Base-by-base conservation (phyloP, 2,797 vertebrate genomes). In the Rhabdophis nuchalis region DNA sequence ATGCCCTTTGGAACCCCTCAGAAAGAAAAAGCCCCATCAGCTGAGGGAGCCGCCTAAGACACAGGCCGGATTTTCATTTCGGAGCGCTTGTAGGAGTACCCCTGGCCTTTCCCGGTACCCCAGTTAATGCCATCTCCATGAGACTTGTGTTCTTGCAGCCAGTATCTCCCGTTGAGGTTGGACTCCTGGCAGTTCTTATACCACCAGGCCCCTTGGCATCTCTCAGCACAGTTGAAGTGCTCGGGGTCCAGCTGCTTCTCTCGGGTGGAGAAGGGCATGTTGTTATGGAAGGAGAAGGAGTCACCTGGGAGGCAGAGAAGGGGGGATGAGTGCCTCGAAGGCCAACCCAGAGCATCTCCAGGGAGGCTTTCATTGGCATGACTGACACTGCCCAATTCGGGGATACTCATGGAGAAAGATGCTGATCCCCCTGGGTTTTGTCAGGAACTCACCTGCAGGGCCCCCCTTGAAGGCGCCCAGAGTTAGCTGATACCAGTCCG, bases 41-140 rank as follows among this genome's bases (percentile, higher is more conserved):
- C 32, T 36, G 18, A 41, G 10, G 18, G 36, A 41, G 8, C 36
- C 3, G 0, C 36, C 46, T 85, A 89, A 23, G 4, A 27, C 50
- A 53, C 7, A 0, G 86, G 94, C 56, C 95, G 53, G 50, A 96
- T 12, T 93, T 96, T 97, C 96, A 96, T 96, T 88, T 96, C 96
- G 0, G 88, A 89, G 60, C 90, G 82, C 89, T 92, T 93, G 90
- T 93, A 95, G 53, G 96, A 96, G 9, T 96, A 95, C 2, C 90
- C 12, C 53, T 68, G 54, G 0, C 94, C 95, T 3, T 20, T 91
- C 6, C 96, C 92, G 0, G 61, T 7, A 0, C 3, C 0, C 97
- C 97, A 96, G 86, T 96, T 96, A 20, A 97, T 2, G 1, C 95
- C 95, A 0, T 94, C 20, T 0, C 89, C 95, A 0, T 0, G 92